Percentiles rank a stretch among this genome's conserved stretches.
Conservation (phyloP, 2,888 invertebrate species). For the Helleia helle region DNA sequence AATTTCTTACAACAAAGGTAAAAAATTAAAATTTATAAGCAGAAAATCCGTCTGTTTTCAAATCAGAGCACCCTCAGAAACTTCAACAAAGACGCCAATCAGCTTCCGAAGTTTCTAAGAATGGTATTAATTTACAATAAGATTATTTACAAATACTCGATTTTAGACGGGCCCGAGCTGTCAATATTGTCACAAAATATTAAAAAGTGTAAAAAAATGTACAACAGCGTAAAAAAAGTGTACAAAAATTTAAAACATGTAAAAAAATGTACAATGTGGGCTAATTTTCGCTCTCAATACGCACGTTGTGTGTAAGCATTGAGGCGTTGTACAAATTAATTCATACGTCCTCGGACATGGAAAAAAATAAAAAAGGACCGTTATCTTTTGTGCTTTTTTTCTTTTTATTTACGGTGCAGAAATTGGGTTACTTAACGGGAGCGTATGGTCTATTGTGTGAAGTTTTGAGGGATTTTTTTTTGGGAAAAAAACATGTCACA, state of each 20-base stretch:
- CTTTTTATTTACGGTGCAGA: constrained; percentile 68
- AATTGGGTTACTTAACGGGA: constrained; percentile 74
- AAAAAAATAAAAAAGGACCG: constrained; percentile 46
- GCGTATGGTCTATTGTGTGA: constrained; percentile 47
- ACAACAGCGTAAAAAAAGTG: no score
- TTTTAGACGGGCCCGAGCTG: constrained; percentile 42
- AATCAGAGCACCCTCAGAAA: constrained; percentile 50
- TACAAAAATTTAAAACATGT: constrained; percentile 22
- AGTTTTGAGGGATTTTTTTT: constrained; percentile 34
- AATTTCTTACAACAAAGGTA: constrained; percentile 6
- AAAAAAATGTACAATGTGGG: constrained; percentile 52
- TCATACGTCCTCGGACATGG: constrained; percentile 38
- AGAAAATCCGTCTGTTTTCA: constrained; percentile 33
- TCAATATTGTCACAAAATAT: constrained; percentile 72
- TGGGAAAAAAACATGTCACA: constrained; percentile 25
- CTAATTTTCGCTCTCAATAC: constrained; percentile 71
- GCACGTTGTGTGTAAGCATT: constrained; percentile 63
- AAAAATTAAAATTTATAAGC: constrained; percentile 15
- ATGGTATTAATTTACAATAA: constrained; percentile 66
- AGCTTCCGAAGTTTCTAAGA: constrained; percentile 42
- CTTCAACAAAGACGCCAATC: constrained; percentile 61
- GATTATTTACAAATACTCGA: constrained; percentile 68
- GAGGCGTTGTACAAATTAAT: constrained; percentile 69
- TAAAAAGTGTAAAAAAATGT: constrained; percentile 30
- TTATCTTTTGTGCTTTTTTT: constrained; percentile 55